phyloP scores from a whole-genome alignment of 2,113 vertebrate genomes.

The Atherinomorus stipes region DNA sequence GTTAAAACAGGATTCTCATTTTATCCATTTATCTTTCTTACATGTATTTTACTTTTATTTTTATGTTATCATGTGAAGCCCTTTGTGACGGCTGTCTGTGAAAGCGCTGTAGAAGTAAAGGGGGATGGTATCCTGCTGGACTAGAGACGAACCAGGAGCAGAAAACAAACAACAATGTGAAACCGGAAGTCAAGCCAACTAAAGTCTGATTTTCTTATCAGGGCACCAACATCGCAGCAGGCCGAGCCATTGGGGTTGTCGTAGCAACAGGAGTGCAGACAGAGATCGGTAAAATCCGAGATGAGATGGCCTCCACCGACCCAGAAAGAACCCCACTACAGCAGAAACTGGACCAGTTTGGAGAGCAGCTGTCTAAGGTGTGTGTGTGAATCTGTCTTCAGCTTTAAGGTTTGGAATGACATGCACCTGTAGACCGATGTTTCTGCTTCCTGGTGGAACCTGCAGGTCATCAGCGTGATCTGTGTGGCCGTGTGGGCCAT shows the following conservation, averaged over 20 bases:
- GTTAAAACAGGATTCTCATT: too few species aligned
- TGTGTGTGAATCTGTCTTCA: not conserved
- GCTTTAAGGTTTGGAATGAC: too few species aligned
- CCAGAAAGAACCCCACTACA: conserved; percentile 84
- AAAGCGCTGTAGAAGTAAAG: too few species aligned
- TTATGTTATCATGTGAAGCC: too few species aligned
- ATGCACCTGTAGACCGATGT: not conserved
- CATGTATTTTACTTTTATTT: too few species aligned
- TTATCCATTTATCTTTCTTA: too few species aligned
- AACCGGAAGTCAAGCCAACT: too few species aligned
- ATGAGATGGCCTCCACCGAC: conserved; percentile 85
- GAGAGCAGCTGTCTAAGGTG: conserved; percentile 85
- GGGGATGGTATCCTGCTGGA: too few species aligned
- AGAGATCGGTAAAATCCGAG: conserved; percentile 85
- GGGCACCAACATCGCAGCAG: conserved; percentile 85
- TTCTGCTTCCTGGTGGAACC: not conserved
- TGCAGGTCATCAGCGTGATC: conserved; percentile 93
- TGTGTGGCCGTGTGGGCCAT: conserved; percentile 96
- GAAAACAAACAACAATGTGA: too few species aligned
- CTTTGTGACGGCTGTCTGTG: too few species aligned
- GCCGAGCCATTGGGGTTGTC: conserved; percentile 81
- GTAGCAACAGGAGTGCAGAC: conserved; percentile 84
- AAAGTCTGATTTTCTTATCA: conserved; percentile 26
- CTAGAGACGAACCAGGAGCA: too few species aligned
- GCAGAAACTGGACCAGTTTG: conserved; percentile 86